These are phyloP conservation scores for Ophion obscuratus DNA, from an alignment of 2,888 invertebrate genomes.

Conservation along the genomic window DNA sequence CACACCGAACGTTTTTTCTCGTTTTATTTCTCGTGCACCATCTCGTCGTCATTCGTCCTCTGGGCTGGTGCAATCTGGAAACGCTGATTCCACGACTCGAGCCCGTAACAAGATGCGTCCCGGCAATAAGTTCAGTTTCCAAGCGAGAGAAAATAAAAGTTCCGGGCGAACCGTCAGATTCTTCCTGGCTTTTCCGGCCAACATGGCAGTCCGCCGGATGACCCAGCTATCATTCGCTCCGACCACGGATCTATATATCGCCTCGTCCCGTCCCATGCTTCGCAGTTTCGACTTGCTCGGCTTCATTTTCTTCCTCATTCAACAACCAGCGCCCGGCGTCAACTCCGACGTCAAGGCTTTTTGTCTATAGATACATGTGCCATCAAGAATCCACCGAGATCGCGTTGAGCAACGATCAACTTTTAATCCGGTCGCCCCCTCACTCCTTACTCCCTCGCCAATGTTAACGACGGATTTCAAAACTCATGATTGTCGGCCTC, in stretches of 20 bases:
- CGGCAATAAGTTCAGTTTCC: slow-evolving; percentile 48
- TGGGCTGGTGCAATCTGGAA: slow-evolving; percentile 22
- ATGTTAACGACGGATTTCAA: slow-evolving; percentile 62
- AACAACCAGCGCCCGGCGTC: background rate
- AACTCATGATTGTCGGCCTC: slow-evolving; percentile 54
- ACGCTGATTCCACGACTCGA: slow-evolving; percentile 47
- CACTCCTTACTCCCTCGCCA: slow-evolving; percentile 18
- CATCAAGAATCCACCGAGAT: slow-evolving; percentile 44
- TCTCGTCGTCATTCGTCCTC: too few relatives aligned
- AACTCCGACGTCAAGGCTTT: background rate
- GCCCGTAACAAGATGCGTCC: slow-evolving; percentile 58
- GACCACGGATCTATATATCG: slow-evolving; percentile 14
- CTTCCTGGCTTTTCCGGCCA: slow-evolving; percentile 23
- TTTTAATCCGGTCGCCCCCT: slow-evolving; percentile 58
- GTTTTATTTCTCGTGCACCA: slow-evolving; percentile 4
- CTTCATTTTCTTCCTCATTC: background rate
- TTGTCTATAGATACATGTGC: background rate
- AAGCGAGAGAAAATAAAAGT: slow-evolving; percentile 58
- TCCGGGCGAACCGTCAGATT: background rate
- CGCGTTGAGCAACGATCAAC: slow-evolving; percentile 58
- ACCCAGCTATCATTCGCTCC: slow-evolving; percentile 36
- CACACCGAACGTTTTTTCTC: slow-evolving; percentile 2
- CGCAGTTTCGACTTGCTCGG: background rate
- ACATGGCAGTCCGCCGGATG: slow-evolving; percentile 25
- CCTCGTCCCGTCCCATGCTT: background rate